These are phyloP conservation scores for Drosophila micromelanica DNA, from an alignment of 1,140 invertebrate genomes.

Conservation along the genomic window DNA sequence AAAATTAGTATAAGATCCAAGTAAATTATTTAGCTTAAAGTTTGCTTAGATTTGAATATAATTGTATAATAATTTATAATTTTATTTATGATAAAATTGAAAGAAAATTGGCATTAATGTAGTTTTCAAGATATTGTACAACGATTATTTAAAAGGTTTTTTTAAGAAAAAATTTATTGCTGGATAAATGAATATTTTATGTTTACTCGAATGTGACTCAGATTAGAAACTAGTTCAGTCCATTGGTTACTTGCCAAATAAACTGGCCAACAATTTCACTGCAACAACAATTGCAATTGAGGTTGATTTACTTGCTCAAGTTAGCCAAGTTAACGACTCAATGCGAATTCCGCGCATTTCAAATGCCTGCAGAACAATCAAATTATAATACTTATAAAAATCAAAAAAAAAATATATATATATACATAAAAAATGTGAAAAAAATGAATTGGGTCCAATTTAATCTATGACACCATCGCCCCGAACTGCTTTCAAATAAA, in stretches of 20 bases:
- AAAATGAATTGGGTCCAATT: slow-evolving; percentile 74
- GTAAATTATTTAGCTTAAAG: too few species aligned
- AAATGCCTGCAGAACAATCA: slow-evolving; percentile 42
- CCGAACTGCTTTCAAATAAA: slow-evolving; percentile 80
- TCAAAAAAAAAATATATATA: slow-evolving; percentile 18
- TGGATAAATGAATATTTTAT: background rate
- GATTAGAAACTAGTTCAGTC: slow-evolving; percentile 1
- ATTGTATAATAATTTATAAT: too few species aligned
- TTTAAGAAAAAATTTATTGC: background rate
- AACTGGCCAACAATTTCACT: slow-evolving; percentile 30
- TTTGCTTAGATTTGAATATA: too few species aligned
- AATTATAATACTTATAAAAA: slow-evolving; percentile 37
- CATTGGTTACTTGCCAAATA: background rate
- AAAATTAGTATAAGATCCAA: too few species aligned
- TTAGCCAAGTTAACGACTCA: slow-evolving; percentile 30
- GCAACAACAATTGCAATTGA: slow-evolving; percentile 17
- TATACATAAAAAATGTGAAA: slow-evolving; percentile 35
- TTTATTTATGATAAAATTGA: too few species aligned
- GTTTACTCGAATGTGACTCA: background rate
- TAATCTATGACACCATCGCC: slow-evolving; percentile 80
- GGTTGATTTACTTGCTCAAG: slow-evolving; percentile 33
- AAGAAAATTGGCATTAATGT: too few species aligned
- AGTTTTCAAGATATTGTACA: too few species aligned
- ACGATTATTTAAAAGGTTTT: background rate
- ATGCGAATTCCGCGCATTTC: slow-evolving; percentile 36